Percentiles rank a stretch among this genome's conserved stretches.
phyloP scores from a whole-genome alignment of 2,113 vertebrate genomes.

The Propithecus coquereli region DNA sequence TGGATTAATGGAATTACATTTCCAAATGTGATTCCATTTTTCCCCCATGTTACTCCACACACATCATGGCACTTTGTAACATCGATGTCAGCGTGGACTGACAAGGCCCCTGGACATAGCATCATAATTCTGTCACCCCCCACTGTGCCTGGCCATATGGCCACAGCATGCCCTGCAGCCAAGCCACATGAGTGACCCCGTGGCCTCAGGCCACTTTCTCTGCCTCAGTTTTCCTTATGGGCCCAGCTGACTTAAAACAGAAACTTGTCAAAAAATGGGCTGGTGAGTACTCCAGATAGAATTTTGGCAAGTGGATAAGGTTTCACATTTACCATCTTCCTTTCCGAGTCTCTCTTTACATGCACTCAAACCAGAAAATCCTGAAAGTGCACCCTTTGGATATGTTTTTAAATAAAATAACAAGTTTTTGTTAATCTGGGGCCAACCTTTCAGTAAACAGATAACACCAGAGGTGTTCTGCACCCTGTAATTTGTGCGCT shows the following conservation, averaged over 20 bases:
- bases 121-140: neutral
- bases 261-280: neutral
- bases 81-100: rapidly evolving
- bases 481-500: neutral
- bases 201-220: neutral
- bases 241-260: neutral
- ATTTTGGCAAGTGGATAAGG: neutral
- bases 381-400: neutral
- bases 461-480: neutral
- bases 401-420: neutral
- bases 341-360: neutral
- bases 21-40: neutral
- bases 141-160: rapidly evolving
- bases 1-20: neutral
- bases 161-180: neutral
- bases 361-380: neutral
- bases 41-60: neutral
- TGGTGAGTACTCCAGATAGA: neutral
- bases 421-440: constrained; percentile 17
- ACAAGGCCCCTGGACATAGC: neutral
- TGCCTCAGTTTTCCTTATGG: neutral
- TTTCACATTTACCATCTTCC: neutral
- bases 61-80: neutral
- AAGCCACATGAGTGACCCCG: rapidly evolving
- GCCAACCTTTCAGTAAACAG: neutral